Evolutionary conservation across 1,140 invertebrate species (phyloP), one percentile per base, ranked within the genome.

Genomic region (Hydropsyche tenuis): DNA sequence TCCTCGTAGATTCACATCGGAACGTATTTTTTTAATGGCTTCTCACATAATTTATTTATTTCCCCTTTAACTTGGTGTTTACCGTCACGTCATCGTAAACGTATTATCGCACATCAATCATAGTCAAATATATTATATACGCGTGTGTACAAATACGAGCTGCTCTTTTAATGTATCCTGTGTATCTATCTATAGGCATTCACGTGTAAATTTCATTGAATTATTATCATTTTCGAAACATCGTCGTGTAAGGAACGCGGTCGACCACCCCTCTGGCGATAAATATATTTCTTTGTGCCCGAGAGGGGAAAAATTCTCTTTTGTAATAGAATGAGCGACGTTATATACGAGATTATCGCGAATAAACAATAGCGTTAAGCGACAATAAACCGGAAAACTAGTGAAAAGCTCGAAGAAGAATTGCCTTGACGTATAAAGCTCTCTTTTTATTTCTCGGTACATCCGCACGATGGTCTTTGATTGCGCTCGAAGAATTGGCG

Each of bases 21-120:
- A 48, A 48, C 16, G 46, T 53, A 18, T 2, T 18, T 53, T 53
- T 53, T 53, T 53, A 53, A 53, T 20, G 16, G 48, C n/a, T 60
- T 60, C 56, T 60, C 56, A 27, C 20, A 60, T 60, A 60, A 60
- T 25, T 60, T 60, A 60, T 60, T 60, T 60, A 60, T 60, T 60
- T 60, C 23, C 3, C 20, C 14, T 18, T 23, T 60, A 60, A 27
- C 56, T 60, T 12, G 22, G 18, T 60, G 56, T 60, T 60, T 60
- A 60, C 56, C 56, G 22, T 60, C 56, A 60, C 56, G 56, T 60
- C 56, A 60, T 60, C 56, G 56, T 27, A 22, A 60, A 60, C 56
- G 56, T 60, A 60, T 60, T 60, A 60, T 60, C 56, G 22, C 25
- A 60, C 56, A 60, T 60, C 56, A 60, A 60, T 60, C 56, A 22